phyloP scores from a whole-genome alignment of 1,140 invertebrate genomes.

The Drosophila asahinai region DNA sequence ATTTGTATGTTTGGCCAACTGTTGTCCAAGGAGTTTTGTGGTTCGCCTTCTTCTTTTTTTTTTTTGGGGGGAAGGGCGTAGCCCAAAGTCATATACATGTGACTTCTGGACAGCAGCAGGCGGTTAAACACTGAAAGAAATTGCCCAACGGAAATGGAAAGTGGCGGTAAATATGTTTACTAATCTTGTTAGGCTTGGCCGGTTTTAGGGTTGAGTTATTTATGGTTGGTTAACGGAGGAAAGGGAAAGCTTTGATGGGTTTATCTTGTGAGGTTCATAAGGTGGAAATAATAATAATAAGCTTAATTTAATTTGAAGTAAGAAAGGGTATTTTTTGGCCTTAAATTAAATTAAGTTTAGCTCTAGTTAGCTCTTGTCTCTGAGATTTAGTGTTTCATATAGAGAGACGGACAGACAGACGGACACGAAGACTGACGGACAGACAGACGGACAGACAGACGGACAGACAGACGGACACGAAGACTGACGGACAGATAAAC shows the following conservation, averaged over 20 bases:
- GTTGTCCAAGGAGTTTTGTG: slow-evolving; percentile 48
- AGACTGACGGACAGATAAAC: too few species aligned
- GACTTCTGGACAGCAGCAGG: slow-evolving; percentile 39
- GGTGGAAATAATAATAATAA: too few species aligned
- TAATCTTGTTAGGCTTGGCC: neutral
- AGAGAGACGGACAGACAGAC: neutral
- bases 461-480: too few species aligned
- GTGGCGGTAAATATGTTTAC: neutral
- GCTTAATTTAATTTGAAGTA: too few species aligned
- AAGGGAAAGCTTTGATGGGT: neutral
- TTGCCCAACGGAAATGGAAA: slow-evolving; percentile 15
- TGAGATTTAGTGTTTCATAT: neutral
- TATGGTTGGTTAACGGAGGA: neutral
- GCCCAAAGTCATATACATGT: slow-evolving; percentile 21
- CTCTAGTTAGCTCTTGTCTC: neutral
- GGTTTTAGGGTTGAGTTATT: slow-evolving; percentile 1
- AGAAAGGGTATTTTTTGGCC: too few species aligned
- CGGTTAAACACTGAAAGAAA: slow-evolving; percentile 40
- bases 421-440: neutral
- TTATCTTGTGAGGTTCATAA: neutral
- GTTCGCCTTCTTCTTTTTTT: slow-evolving; percentile 12
- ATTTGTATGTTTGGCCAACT: slow-evolving; percentile 37
- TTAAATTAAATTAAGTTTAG: neutral
- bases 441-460: neutral
- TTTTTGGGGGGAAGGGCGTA: slow-evolving; percentile 24